Conservation (phyloP, 2,888 invertebrate genomes). For the Zygaena filipendulae region DNA sequence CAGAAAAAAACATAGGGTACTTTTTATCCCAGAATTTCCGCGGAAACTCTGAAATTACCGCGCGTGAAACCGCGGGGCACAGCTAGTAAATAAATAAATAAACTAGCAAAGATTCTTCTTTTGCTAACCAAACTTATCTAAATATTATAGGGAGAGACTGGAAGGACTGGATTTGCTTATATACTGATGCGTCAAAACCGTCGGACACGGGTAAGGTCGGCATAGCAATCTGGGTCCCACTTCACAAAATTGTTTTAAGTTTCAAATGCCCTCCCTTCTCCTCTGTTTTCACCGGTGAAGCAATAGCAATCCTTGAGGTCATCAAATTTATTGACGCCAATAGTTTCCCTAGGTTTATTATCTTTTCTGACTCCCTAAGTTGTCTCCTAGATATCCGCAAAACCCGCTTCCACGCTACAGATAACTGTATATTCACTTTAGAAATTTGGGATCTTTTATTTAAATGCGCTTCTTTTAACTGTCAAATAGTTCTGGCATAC, state of each 20-base stretch:
- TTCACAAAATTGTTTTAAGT: background rate
- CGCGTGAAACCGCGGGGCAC: no score
- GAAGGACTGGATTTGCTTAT: background rate
- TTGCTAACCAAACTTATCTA: background rate
- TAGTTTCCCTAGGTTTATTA: background rate
- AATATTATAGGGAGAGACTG: background rate
- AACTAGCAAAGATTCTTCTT: no score
- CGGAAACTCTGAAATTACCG: no score
- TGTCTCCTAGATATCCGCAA: slow-evolving; percentile 1
- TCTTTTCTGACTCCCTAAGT: slow-evolving; percentile 1
- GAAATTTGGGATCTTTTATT: background rate
- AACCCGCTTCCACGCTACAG: background rate
- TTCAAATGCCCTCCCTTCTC: background rate
- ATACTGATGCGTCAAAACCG: background rate
- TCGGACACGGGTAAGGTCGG: background rate
- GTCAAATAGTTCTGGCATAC: slow-evolving; percentile 1
- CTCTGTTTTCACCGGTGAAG: slow-evolving; percentile 1
- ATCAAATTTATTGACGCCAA: background rate
- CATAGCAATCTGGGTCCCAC: background rate
- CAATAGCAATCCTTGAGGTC: background rate
- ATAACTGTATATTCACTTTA: background rate
- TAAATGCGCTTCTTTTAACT: background rate
- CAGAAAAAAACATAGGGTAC: no score
- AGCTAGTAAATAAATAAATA: no score
- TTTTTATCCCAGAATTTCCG: no score